phyloP scores from a whole-genome alignment of 2,888 invertebrate genomes.

The Drosophila trichaetosa region DNA sequence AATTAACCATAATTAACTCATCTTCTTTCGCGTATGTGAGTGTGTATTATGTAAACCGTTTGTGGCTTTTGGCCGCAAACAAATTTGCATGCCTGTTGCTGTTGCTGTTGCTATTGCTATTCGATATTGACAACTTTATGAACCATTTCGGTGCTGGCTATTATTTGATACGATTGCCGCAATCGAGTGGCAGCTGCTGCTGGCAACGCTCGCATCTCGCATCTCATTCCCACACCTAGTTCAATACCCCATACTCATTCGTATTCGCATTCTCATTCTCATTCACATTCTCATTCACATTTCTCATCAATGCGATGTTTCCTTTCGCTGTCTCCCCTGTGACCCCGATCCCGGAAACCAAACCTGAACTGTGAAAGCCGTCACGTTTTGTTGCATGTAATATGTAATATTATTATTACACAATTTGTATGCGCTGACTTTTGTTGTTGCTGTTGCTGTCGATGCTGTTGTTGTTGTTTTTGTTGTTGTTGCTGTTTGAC shows the following conservation, averaged over 20 bases:
- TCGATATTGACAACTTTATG: conserved; percentile 59
- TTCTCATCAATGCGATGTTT: conserved; percentile 20
- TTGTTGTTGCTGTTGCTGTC: conserved; percentile 27
- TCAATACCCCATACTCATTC: conserved; percentile 5
- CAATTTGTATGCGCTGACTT: conserved; percentile 61
- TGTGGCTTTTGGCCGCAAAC: conserved; percentile 6
- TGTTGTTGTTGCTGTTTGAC: conserved; percentile 19
- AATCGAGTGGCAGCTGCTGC: conserved; percentile 43
- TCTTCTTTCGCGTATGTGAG: not conserved
- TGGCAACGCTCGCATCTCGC: conserved; percentile 35
- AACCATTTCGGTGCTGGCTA: conserved; percentile 43
- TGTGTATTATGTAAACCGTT: not conserved
- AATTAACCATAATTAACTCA: not conserved
- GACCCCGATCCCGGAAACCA: not conserved
- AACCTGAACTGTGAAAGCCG: conserved; percentile 54
- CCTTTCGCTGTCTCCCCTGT: not conserved
- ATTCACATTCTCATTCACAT: not conserved
- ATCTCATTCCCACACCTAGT: conserved; percentile 10
- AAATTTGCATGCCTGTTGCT: conserved; percentile 25
- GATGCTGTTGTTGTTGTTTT: conserved; percentile 18
- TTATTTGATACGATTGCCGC: conserved; percentile 38
- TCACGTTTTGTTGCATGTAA: conserved; percentile 63
- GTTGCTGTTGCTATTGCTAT: conserved; percentile 8
- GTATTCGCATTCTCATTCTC: not conserved
- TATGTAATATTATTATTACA: conserved; percentile 71